Conservation (phyloP, 1,140 invertebrate species). For the Ruditapes philippinarum region DNA sequence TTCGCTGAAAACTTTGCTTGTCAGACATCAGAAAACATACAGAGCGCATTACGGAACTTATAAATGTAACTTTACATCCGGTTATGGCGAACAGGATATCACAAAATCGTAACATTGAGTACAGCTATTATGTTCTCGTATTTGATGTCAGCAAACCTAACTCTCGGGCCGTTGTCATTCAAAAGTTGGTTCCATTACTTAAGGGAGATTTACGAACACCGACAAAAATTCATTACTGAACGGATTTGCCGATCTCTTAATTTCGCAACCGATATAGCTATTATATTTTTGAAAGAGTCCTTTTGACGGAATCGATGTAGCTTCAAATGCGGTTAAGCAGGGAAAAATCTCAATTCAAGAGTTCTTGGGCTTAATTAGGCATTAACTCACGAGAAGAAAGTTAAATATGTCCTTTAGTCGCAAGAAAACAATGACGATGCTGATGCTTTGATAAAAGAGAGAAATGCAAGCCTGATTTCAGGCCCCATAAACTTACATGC, state of each 20-base stretch:
- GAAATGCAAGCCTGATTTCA: neutral
- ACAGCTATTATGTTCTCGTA: slow-evolving; percentile 55
- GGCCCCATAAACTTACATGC: neutral
- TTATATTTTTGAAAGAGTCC: slow-evolving; percentile 4
- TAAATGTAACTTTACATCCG: slow-evolving; percentile 49
- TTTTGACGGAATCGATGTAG: slow-evolving; percentile 15
- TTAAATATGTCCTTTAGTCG: neutral
- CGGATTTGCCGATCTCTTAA: slow-evolving; percentile 9
- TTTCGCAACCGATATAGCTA: slow-evolving; percentile 21
- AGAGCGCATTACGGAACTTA: slow-evolving; percentile 64
- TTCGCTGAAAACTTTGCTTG: slow-evolving; percentile 67
- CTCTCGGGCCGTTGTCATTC: slow-evolving; percentile 12
- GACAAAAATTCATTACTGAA: slow-evolving; percentile 16
- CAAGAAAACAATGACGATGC: neutral
- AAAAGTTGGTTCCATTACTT: neutral
- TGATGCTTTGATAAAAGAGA: neutral
- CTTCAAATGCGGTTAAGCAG: neutral
- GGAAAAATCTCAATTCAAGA: slow-evolving; percentile 14
- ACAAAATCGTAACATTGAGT: neutral
- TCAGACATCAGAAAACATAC: slow-evolving; percentile 58
- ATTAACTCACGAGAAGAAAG: slow-evolving; percentile 1
- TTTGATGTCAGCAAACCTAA: slow-evolving; percentile 49
- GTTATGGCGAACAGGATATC: slow-evolving; percentile 22
- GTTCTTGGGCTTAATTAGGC: slow-evolving; percentile 15
- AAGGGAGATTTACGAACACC: neutral